phyloP scores from a whole-genome alignment of 2,888 invertebrate species.

The Amphiduros pacificus region DNA sequence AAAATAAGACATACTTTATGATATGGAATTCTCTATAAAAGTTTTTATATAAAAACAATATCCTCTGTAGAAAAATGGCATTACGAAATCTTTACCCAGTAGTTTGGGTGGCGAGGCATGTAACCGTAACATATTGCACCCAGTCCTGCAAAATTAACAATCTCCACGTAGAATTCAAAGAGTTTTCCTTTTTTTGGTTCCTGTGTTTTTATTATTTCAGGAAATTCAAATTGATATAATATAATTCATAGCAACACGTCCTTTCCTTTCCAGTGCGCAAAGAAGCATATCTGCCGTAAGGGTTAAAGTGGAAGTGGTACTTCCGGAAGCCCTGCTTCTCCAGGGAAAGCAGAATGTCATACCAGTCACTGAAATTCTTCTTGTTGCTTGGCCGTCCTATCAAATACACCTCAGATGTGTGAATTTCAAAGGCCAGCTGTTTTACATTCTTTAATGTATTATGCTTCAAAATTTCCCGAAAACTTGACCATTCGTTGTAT shows the following conservation, averaged over 20 bases:
- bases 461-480: constrained; percentile 23
- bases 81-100: too few relatives aligned
- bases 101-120: too few relatives aligned
- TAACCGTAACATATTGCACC: too few relatives aligned
- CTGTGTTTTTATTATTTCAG: constrained; percentile 24
- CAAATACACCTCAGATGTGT: constrained; percentile 29
- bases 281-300: constrained; percentile 28
- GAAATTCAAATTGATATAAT: constrained; percentile 31
- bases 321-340: constrained; percentile 28
- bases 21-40: too few relatives aligned
- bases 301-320: constrained; percentile 28
- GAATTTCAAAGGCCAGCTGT: constrained; percentile 33
- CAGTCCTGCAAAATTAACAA: too few relatives aligned
- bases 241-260: constrained; percentile 33
- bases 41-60: too few relatives aligned
- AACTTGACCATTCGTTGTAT: constrained; percentile 30
- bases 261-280: constrained; percentile 21
- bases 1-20: too few relatives aligned
- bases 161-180: too few relatives aligned
- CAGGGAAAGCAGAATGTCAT: constrained; percentile 17
- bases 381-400: constrained; percentile 12
- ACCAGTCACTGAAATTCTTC: constrained; percentile 22
- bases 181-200: too few relatives aligned
- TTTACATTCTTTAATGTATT: constrained; percentile 27
- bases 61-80: too few relatives aligned